Conservation (phyloP, 1,140 invertebrate genomes). For the Zophobas morio region DNA sequence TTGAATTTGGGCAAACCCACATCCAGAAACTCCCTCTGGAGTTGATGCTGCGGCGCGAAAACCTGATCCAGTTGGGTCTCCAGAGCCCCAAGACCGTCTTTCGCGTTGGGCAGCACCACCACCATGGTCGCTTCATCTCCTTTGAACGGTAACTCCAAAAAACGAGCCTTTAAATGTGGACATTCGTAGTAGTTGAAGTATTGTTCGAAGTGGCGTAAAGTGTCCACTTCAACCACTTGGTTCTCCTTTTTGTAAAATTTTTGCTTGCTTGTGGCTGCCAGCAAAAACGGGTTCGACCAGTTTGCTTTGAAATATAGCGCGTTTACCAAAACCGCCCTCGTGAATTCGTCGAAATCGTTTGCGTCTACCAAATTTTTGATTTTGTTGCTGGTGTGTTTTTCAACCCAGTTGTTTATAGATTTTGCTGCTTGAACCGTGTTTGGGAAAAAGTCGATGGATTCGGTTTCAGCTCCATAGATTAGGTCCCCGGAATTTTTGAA, state of each 20-base stretch:
- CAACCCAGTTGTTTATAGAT: constrained; percentile 81
- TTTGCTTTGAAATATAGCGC: constrained; percentile 89
- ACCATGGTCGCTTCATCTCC: constrained; percentile 75
- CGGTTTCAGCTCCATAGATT: constrained; percentile 68
- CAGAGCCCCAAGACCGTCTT: constrained; percentile 70
- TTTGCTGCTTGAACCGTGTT: constrained; percentile 64
- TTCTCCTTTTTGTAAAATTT: constrained; percentile 64
- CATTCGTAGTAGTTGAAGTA: constrained; percentile 71
- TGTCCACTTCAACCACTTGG: constrained; percentile 71
- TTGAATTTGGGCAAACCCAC: constrained; percentile 79
- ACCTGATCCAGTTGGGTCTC: constrained; percentile 58
- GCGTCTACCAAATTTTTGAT: constrained; percentile 78
- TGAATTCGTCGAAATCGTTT: constrained; percentile 71
- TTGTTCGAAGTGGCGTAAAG: constrained; percentile 73
- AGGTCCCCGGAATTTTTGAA: constrained; percentile 65
- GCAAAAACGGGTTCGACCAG: constrained; percentile 74
- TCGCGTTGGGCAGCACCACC: constrained; percentile 76
- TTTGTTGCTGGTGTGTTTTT: constrained; percentile 79
- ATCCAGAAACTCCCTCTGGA: not conserved
- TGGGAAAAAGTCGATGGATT: constrained; percentile 72
- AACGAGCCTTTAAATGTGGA: constrained; percentile 69
- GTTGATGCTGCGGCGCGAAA: not conserved
- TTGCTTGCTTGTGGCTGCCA: constrained; percentile 69
- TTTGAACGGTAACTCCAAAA: constrained; percentile 74
- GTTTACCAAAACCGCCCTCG: constrained; percentile 82